Percentiles rank a stretch among this genome's conserved stretches.
Conservation (phyloP, 2,888 invertebrate genomes). For the Melanophora roralis region DNA sequence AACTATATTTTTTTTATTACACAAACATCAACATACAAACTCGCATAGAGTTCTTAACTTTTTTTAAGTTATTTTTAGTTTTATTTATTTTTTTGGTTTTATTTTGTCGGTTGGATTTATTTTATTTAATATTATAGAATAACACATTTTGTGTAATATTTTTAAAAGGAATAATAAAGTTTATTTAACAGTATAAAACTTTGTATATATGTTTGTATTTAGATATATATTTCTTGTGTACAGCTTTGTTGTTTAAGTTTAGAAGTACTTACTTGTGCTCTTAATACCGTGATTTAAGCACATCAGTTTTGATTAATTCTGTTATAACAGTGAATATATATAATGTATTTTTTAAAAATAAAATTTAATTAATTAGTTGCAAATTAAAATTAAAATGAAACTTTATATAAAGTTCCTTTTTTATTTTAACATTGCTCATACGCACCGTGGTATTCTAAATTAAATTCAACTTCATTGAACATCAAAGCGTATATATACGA, state of each 20-base stretch:
- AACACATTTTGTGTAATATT: conserved; percentile 49
- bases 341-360: too few species aligned
- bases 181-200: conserved; percentile 45
- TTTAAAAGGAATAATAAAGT: conserved; percentile 57
- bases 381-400: too few species aligned
- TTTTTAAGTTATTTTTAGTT: neutral
- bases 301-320: too few species aligned
- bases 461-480: too few species aligned
- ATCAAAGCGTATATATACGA: too few species aligned
- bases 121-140: conserved; percentile 57
- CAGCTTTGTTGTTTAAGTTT: conserved; percentile 8
- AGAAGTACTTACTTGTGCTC: conserved; percentile 15
- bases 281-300: too few species aligned
- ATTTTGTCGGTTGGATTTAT: conserved; percentile 49
- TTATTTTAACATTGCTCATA: too few species aligned
- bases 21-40: neutral
- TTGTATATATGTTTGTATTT: neutral
- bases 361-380: too few species aligned
- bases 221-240: too few species aligned
- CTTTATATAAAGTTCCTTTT: too few species aligned
- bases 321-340: too few species aligned
- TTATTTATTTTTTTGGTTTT: conserved; percentile 16
- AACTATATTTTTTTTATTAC: conserved; percentile 54
- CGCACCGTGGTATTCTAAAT: too few species aligned
- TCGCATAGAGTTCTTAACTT: neutral